phyloP scores from a whole-genome alignment of 2,797 vertebrate species.

The Hydrolagus colliei region DNA sequence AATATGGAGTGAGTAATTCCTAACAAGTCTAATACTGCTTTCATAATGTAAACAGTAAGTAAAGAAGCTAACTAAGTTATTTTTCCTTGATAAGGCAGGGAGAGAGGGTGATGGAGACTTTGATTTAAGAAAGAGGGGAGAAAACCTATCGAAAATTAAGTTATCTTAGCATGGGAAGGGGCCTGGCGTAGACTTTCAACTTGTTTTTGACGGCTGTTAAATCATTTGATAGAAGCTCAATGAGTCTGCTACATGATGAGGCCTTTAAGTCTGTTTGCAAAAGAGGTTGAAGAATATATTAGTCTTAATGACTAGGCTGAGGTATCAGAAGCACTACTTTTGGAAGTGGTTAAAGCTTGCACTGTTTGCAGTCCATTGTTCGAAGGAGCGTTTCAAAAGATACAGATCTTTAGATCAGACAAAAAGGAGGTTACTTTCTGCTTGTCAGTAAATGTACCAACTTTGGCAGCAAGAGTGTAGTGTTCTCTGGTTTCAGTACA shows the following conservation, averaged over 20 bases:
- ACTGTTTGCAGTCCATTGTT: too few species aligned
- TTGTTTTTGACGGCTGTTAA: not conserved
- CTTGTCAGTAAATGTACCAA: too few species aligned
- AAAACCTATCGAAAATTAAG: not conserved
- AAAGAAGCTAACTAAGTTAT: not conserved
- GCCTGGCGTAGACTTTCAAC: not conserved
- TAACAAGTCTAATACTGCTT: not conserved
- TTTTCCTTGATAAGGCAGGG: not conserved
- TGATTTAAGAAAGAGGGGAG: not conserved
- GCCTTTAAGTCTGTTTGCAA: not conserved
- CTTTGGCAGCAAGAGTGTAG: too few species aligned
- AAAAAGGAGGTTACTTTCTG: not conserved
- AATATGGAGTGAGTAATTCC: not conserved
- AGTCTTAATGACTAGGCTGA: not conserved
- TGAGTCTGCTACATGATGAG: not conserved
- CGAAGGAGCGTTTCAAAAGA: not conserved
- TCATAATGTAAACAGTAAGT: not conserved
- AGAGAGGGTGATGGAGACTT: not conserved
- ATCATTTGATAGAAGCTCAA: not conserved
- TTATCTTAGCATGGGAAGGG: not conserved
- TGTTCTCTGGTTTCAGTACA: too few species aligned
- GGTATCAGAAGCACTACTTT: not conserved
- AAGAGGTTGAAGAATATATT: not conserved
- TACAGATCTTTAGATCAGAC: not conserved
- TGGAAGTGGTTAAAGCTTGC: not conserved